Evolutionary conservation across 2,113 vertebrate species (phyloP).

Genomic region (Crypturellus undulatus): DNA sequence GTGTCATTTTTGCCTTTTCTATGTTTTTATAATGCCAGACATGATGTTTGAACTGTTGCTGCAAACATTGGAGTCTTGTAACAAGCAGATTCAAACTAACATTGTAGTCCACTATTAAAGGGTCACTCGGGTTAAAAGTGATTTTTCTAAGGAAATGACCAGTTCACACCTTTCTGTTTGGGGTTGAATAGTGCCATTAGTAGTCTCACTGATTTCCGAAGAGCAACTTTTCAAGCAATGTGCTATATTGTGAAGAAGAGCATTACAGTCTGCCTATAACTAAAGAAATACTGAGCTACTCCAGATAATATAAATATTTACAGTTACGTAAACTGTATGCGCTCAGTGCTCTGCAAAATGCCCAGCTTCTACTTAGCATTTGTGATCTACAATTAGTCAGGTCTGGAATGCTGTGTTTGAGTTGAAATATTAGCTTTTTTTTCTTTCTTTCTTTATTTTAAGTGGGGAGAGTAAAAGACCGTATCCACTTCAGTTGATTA

Average conservation of each 20-base stretch:
- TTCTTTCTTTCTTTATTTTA: not conserved
- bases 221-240: not conserved
- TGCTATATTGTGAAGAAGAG: not conserved
- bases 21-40: not conserved
- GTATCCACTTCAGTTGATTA: not conserved
- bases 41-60: not conserved
- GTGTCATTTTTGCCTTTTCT: not conserved
- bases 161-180: not conserved
- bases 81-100: not conserved
- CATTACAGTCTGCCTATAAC: not conserved
- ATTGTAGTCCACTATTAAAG: not conserved
- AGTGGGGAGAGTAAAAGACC: not conserved
- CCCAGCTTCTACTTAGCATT: not conserved
- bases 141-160: not conserved
- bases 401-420: not conserved
- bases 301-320: not conserved
- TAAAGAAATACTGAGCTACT: not conserved
- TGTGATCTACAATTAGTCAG: not conserved
- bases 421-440: not conserved
- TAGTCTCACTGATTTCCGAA: not conserved
- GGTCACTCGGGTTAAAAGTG: rapidly evolving
- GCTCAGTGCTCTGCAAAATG: not conserved
- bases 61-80: not conserved
- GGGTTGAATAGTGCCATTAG: not conserved
- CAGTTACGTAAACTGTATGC: not conserved